These are phyloP conservation scores for Lepus europaeus DNA, from an alignment of 2,113 vertebrate species.

Conservation along the genomic window DNA sequence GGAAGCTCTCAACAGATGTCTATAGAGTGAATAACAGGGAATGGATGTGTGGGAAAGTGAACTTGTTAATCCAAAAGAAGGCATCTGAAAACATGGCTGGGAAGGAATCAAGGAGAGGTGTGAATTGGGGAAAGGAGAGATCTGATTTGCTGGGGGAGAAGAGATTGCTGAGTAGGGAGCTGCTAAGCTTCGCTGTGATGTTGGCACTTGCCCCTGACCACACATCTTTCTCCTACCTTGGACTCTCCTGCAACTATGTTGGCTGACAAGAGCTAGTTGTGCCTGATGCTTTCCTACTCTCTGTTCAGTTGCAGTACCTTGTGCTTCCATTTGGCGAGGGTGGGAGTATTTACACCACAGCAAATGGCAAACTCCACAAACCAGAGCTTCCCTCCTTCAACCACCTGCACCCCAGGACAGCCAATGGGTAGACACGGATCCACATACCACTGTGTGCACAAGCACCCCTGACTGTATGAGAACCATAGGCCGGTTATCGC, in stretches of 20 bases:
- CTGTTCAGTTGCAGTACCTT: not conserved
- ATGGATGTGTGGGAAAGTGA: not conserved
- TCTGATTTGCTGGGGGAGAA: not conserved
- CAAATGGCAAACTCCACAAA: not conserved
- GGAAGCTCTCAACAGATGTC: fast-evolving
- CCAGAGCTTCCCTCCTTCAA: not conserved
- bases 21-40: not conserved
- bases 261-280: not conserved
- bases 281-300: not conserved
- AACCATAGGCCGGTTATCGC: not conserved
- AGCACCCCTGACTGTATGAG: not conserved
- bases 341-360: not conserved
- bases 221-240: not conserved
- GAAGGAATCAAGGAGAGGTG: not conserved
- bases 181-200: not conserved
- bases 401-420: not conserved
- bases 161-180: not conserved
- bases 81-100: not conserved
- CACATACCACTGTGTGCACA: not conserved
- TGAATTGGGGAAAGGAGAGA: not conserved
- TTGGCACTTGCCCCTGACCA: not conserved
- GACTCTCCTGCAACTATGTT: not conserved
- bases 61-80: not conserved
- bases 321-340: not conserved
- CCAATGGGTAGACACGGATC: not conserved